phyloP scores from a whole-genome alignment of 2,888 invertebrate genomes.

The Diadromus collaris region DNA sequence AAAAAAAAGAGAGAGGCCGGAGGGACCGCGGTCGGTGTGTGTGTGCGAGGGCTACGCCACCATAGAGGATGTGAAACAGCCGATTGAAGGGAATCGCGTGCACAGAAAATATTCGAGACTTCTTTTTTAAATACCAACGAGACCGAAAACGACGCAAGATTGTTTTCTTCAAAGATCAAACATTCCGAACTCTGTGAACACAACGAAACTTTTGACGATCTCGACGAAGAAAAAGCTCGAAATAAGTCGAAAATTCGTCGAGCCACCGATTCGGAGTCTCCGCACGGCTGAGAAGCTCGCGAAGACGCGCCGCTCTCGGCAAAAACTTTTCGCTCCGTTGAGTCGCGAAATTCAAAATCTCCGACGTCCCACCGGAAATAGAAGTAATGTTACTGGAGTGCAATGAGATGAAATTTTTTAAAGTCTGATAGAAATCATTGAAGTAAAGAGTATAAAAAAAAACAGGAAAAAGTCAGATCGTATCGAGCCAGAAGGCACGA shows the following conservation, averaged over 20 bases:
- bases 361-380: neutral
- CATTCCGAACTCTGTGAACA: neutral
- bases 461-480: neutral
- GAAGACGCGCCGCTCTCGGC: slow-evolving; percentile 1
- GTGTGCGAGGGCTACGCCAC: neutral
- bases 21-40: slow-evolving; percentile 3
- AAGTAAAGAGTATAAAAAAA: neutral
- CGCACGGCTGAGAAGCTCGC: neutral
- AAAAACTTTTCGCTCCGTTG: neutral
- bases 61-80: slow-evolving; percentile 5
- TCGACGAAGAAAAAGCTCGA: neutral
- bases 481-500: neutral
- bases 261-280: neutral
- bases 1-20: neutral
- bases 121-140: neutral
- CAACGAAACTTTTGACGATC: neutral
- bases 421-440: neutral
- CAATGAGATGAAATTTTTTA: neutral
- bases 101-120: neutral
- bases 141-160: neutral
- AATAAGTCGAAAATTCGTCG: neutral
- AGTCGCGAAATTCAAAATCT: neutral
- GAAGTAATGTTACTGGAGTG: neutral
- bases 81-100: slow-evolving; percentile 9
- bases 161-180: neutral